These are phyloP conservation scores for Temnothorax longispinosus DNA, from an alignment of 1,140 invertebrate genomes.

Conservation along the genomic window DNA sequence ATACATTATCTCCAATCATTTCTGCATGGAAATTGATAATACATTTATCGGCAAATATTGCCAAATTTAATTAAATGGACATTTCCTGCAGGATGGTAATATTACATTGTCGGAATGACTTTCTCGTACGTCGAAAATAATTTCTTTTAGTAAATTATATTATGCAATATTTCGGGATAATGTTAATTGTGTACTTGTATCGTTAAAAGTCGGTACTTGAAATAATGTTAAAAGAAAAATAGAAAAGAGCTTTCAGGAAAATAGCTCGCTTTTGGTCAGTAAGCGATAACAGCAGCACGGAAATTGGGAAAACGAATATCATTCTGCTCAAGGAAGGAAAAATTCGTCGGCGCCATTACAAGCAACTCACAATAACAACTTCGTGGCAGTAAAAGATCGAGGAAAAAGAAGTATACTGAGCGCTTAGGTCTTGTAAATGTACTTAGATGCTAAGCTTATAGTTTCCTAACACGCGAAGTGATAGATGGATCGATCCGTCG, in stretches of 20 bases:
- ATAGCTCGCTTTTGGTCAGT: slow-evolving; percentile 5
- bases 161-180: slow-evolving; percentile 5
- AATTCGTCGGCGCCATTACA: slow-evolving; percentile 24
- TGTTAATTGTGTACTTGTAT: neutral
- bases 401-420: slow-evolving; percentile 37
- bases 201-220: neutral
- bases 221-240: neutral
- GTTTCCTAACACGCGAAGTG: slow-evolving; percentile 44
- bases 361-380: slow-evolving; percentile 42
- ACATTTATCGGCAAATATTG: neutral
- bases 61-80: neutral
- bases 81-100: neutral
- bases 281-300: slow-evolving; percentile 1
- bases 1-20: neutral
- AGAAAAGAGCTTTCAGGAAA: slow-evolving; percentile 14
- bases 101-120: neutral
- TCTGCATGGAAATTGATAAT: neutral
- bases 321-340: slow-evolving; percentile 3
- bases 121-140: neutral
- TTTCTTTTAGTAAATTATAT: slow-evolving; percentile 10
- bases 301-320: slow-evolving; percentile 52
- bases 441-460: slow-evolving; percentile 34
- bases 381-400: slow-evolving; percentile 36
- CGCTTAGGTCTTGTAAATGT: slow-evolving; percentile 46
- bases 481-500: slow-evolving; percentile 28